A percentile compares a stretch with the other conserved stretches of the same genome.
These are phyloP conservation scores for Perca flavescens DNA, from an alignment of 2,113 vertebrate genomes.

Conservation along the genomic window DNA sequence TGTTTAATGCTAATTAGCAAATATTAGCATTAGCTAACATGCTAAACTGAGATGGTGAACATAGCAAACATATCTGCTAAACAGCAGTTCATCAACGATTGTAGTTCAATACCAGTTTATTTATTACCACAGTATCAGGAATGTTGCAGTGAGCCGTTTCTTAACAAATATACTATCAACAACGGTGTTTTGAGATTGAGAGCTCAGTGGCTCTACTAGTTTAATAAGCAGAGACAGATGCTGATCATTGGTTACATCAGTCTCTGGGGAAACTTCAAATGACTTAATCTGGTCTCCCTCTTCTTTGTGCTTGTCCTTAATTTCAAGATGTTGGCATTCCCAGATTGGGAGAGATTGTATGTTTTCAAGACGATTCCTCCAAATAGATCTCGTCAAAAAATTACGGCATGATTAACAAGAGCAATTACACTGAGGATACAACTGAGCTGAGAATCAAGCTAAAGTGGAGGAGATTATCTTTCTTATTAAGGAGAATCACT, in stretches of 20 bases:
- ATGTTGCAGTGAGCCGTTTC: background rate
- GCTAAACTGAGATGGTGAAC: no score
- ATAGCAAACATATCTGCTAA: no score
- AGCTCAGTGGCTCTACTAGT: background rate
- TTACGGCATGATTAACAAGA: conserved; percentile 83
- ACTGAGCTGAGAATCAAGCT: conserved; percentile 67
- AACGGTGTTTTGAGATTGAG: conserved; percentile 1
- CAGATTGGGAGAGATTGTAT: conserved; percentile 69
- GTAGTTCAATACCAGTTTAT: background rate
- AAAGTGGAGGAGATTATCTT: conserved; percentile 79
- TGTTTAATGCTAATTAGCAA: no score
- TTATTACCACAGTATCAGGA: background rate
- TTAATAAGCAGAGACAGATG: conserved; percentile 33
- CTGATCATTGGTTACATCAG: conserved; percentile 30
- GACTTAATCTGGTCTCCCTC: conserved; percentile 68
- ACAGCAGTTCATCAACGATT: background rate
- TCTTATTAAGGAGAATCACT: conserved; percentile 79
- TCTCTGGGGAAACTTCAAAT: conserved; percentile 46
- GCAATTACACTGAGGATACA: conserved; percentile 74
- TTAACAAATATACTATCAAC: background rate
- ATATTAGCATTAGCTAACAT: no score
- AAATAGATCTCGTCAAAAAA: conserved; percentile 81
- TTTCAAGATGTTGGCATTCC: conserved; percentile 59
- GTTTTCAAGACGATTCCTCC: conserved; percentile 65
- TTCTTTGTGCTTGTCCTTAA: conserved; percentile 53